Base-by-base conservation (phyloP, 2,888 invertebrate genomes). In the Sphinx pinastri region DNA sequence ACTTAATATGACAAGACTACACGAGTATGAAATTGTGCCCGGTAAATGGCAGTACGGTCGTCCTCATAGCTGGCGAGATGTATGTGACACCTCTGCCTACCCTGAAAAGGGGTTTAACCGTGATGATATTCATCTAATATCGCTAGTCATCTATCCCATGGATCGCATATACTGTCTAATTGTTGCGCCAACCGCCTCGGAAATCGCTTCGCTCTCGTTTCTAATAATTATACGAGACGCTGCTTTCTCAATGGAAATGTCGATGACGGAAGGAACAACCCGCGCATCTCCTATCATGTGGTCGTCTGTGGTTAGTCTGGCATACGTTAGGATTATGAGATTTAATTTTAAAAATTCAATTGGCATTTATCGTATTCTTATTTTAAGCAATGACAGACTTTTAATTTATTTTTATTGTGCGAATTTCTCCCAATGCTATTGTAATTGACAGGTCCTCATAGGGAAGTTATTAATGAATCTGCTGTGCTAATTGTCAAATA, bases 141-240 rank as follows among this genome's bases (percentile, higher is more conserved):
- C 75, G 75, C 73, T 70, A 0, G 6, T 10, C 71, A 68, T 77
- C 73, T 67, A 57, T 70, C 10, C 51, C 76, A 72, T 67, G 16
- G 13, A 52, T 68, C 69, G 1, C 72, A 68, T 75, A 73, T 76
- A 77, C 78, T 78, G 76, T 78, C 82, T 90, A 91, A 92, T 91
- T 89, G 88, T 86, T 84, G 84, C 79, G 85, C 88, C 88, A 86
- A 89, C 86, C 89, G 89, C 84, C 87, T 91, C 90, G 89, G 89
- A 91, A 91, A 89, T 90, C 91, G 91, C 90, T 91, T 92, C 91
- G 92, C 91, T 93, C 91, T 92, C 92, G 91, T 89, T 92, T 92
- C 92, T 88, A 85, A 83, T 91, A 92, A 92, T 92, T 92, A 89
- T 88, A 84, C 83, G 85, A 86, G 80, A 81, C 76, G 81, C 85